Base-by-base conservation (phyloP, 2,888 invertebrate species). In the Patella pellucida region DNA sequence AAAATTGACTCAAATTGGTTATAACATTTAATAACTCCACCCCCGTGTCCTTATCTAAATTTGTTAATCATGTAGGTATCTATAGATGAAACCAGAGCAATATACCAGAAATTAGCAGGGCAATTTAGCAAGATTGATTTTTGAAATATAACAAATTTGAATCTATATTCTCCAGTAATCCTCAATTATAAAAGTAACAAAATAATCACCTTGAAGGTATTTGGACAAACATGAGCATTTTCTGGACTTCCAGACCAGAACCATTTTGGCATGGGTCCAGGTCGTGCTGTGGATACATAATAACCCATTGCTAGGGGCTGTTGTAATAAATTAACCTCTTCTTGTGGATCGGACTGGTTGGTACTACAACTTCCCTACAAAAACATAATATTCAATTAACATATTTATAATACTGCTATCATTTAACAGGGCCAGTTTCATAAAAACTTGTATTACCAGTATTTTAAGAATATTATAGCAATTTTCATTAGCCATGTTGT, bases 301-400 rank as follows among this genome's bases (percentile, higher is more conserved):
- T 98, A 99, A 75, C 99, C 99, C 86, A 99, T 94, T 75, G 99
- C 99, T 83, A 99, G 93, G 14, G 99, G 99, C 92, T 99, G 99
- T 91, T 99, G 98, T 84, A 98, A 93, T 78, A 99, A 93, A 54
- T 96, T 88, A 71, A 96, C 96, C 69, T 96, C 96, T 91, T 96
- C 94, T 80, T 89, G 87, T 11, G 86, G 85, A 75, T 88, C 87
- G 12, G 71, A 75, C 50, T 74, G 56, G 69, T 51, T 41, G 67
- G 31, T 68, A 23, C 70, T 69, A 69, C 69, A 68, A 54, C 52
- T 71, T 19, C 68, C 54, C 75, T 75, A 71, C n/a, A 68, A 71
- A 74, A 52, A 1, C 41, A 54, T 54, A 23, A 62, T 11, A 12
- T 9, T 41, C 41, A 41, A 41, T 41, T 41, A 41, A 7, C 41